phyloP scores from a whole-genome alignment of 2,888 invertebrate genomes.

The Lymantria dispar region DNA sequence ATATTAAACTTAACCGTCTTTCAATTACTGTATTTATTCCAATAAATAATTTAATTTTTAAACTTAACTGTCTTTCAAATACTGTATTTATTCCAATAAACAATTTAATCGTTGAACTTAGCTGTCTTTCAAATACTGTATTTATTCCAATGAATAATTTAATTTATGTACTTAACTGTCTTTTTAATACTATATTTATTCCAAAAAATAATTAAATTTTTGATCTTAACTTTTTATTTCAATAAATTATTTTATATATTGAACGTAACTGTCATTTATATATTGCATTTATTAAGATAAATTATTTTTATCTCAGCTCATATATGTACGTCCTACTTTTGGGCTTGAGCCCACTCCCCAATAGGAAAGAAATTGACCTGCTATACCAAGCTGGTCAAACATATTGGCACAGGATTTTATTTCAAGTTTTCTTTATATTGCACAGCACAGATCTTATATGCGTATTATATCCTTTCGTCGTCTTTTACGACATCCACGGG shows the following conservation, averaged over 20 bases:
- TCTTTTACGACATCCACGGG: no score
- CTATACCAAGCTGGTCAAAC: no score
- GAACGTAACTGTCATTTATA: not conserved
- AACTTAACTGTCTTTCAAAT: not conserved
- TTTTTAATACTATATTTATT: not conserved
- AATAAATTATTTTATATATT: not conserved
- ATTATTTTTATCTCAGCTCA: not conserved
- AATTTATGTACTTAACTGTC: not conserved
- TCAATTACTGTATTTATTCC: no score
- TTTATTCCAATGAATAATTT: not conserved
- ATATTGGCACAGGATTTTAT: no score
- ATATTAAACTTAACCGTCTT: not conserved
- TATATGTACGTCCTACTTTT: no score
- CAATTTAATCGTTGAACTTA: not conserved
- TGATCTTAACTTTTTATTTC: no score
- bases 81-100: not conserved
- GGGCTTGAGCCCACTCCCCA: no score
- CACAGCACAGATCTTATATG: no score
- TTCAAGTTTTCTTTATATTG: no score
- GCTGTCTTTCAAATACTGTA: not conserved
- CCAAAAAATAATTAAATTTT: no score
- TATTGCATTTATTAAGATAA: not conserved
- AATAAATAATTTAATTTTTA: not conserved
- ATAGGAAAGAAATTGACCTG: no score
- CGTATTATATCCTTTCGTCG: no score